A percentile compares a stretch with the other conserved stretches of the same genome.
These are phyloP conservation scores for Caenorhabditis auriculariae DNA, from an alignment of 2,888 invertebrate species.

Conservation along the genomic window DNA sequence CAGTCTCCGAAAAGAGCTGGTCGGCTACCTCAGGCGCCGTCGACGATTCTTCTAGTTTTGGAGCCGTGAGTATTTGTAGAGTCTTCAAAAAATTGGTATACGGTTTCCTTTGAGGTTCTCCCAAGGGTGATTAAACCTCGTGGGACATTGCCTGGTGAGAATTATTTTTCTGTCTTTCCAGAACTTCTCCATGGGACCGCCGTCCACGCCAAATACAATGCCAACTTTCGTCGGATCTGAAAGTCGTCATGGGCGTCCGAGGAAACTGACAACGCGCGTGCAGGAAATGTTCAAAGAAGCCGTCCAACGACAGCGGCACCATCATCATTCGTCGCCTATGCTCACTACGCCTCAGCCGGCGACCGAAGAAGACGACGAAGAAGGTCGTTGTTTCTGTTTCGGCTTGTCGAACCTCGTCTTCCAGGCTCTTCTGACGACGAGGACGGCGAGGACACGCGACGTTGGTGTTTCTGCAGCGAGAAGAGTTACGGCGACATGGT, in stretches of 20 bases:
- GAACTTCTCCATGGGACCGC: too few species aligned
- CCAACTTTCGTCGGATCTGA: conserved; percentile 50
- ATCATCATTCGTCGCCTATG: conserved; percentile 7
- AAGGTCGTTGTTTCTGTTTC: not conserved
- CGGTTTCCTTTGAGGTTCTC: too few species aligned
- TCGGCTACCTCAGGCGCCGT: conserved; percentile 16
- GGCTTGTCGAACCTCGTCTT: too few species aligned
- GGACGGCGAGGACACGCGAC: conserved; percentile 32
- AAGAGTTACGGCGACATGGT: conserved; percentile 73
- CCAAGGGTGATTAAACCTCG: too few species aligned
- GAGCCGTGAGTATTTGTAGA: too few species aligned
- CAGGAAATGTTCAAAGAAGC: conserved; percentile 60
- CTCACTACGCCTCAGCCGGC: too few species aligned
- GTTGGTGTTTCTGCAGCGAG: conserved; percentile 59
- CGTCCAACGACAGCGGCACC: conserved; percentile 36
- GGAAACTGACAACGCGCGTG: conserved; percentile 59
- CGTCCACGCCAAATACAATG: too few species aligned
- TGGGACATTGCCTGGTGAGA: too few species aligned
- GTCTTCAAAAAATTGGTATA: too few species aligned
- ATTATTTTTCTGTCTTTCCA: too few species aligned
- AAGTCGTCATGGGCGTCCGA: conserved; percentile 57
- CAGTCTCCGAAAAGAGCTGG: conserved; percentile 35
- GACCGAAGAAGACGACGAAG: conserved; percentile 10
- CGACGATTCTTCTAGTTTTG: too few species aligned
- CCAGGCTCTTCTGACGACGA: conserved; percentile 33